Conservation (phyloP, 2,888 invertebrate species). For the Ptychoptera contaminata region DNA sequence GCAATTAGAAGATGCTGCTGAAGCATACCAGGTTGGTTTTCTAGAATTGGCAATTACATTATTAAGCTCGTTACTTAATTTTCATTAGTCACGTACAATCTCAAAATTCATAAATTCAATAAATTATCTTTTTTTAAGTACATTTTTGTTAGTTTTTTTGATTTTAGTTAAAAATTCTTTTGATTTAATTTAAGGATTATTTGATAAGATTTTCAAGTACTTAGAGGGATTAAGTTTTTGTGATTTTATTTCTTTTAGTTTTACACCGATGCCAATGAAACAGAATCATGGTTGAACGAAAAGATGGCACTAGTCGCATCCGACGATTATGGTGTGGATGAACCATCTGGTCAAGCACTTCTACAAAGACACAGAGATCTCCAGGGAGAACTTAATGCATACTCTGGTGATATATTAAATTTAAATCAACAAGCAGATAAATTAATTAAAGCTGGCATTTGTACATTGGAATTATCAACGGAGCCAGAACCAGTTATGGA, state of each 20-base stretch:
- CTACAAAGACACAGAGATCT: conserved; percentile 74
- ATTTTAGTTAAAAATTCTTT: too few species aligned
- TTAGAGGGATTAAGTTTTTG: too few species aligned
- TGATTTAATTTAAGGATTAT: too few species aligned
- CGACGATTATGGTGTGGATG: conserved; percentile 83
- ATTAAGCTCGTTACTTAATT: too few species aligned
- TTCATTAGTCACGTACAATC: too few species aligned
- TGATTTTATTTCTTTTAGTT: conserved; percentile 33
- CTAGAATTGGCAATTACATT: conserved; percentile 11
- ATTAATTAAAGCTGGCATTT: conserved; percentile 60
- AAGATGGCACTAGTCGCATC: conserved; percentile 82
- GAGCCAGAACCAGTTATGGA: conserved; percentile 45
- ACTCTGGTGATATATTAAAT: conserved; percentile 69
- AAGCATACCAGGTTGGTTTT: conserved; percentile 57
- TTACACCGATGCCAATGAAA: conserved; percentile 94
- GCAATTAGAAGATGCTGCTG: conserved; percentile 72
- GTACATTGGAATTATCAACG: conserved; percentile 35
- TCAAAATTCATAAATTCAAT: too few species aligned
- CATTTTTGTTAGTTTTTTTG: too few species aligned
- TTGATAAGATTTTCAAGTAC: too few species aligned
- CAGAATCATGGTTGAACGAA: conserved; percentile 94
- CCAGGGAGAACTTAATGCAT: conserved; percentile 78
- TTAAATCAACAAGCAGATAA: conserved; percentile 65
- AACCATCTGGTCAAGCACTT: conserved; percentile 77
- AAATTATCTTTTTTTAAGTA: too few species aligned